A percentile compares a stretch with the other conserved stretches of the same genome.
phyloP scores from a whole-genome alignment of 2,797 vertebrate genomes.

The Notoglanidium macrostoma region DNA sequence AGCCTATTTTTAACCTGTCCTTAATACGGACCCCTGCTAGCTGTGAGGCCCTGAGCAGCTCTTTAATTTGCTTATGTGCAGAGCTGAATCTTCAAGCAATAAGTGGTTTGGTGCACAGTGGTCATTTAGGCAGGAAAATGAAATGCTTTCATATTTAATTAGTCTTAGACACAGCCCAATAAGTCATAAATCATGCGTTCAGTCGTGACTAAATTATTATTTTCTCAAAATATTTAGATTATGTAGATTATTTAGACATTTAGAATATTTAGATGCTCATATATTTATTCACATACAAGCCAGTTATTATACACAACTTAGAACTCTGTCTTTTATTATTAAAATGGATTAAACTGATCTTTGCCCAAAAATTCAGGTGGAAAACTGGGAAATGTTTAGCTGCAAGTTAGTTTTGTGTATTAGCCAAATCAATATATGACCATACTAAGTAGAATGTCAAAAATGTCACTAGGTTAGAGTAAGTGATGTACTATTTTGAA shows the following conservation, averaged over 20 bases:
- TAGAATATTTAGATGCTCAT: background rate
- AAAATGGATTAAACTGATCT: background rate
- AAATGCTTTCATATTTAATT: slow-evolving; percentile 1
- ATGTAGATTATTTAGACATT: background rate
- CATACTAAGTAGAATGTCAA: background rate
- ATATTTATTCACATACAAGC: background rate
- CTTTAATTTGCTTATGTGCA: background rate
- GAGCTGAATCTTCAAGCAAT: background rate
- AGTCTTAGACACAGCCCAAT: background rate
- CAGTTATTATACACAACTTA: background rate
- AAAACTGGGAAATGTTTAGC: background rate
- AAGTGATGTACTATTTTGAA: background rate
- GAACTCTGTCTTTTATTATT: background rate
- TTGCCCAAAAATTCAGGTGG: background rate
- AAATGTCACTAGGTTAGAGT: background rate
- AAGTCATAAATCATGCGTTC: background rate
- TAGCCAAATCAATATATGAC: background rate
- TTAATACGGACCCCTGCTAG: background rate
- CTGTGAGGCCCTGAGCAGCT: background rate
- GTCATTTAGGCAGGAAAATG: background rate
- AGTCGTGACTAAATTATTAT: background rate
- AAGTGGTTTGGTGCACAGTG: background rate
- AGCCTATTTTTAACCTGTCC: background rate
- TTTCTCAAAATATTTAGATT: background rate
- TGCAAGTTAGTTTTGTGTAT: background rate